Evolutionary conservation across 2,888 invertebrate species (phyloP), one percentile per base, ranked within the genome.

Genomic region (Patella pellucida): DNA sequence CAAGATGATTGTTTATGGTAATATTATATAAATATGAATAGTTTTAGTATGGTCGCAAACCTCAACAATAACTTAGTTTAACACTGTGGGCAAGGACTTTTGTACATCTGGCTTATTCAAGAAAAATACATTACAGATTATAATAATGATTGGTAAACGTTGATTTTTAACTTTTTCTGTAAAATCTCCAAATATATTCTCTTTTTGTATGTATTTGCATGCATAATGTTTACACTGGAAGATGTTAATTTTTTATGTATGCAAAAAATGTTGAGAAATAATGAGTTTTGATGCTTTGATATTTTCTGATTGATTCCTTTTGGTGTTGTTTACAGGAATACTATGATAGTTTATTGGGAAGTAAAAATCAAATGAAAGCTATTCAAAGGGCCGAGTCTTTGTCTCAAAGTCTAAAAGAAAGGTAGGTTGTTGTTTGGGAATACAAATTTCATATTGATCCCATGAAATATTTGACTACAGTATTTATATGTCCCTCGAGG

Each of bases 301-400:
- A 19, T 62, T n/a, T 41, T 41, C 41, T 16, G 52, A 41, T 56
- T 16, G 7, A 52, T 52, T 76, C 54, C 68, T 19, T 54, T 69
- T 23, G 14, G 54, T 75, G 67, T 70, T 52, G 74, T 72, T 81
- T 82, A 41, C 80, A 88, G 88, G 80, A 85, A 68, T 89, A 84
- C 77, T 89, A 80, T 79, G 87, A 87, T 69, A 82, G 85, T 71
- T 72, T 89, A 67, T 84, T 90, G 67, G 89, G 89, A 14, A 78
- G 78, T 41, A 87, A 84, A 79, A 88, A 89, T 76, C 81, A 84
- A 14, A 41, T 84, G 27, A 80, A 84, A 23, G 94, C 94, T 0
- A 92, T 95, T 86, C 93, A 93, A 83, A 92, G 93, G 74, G 92
- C 95, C 69, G 94, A 94, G 79, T 78, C 81, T n/a, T 83, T 92